Percentiles rank a stretch among this genome's conserved stretches.
These are phyloP conservation scores for Clivina fossor DNA, from an alignment of 2,888 invertebrate genomes.

Conservation along the genomic window DNA sequence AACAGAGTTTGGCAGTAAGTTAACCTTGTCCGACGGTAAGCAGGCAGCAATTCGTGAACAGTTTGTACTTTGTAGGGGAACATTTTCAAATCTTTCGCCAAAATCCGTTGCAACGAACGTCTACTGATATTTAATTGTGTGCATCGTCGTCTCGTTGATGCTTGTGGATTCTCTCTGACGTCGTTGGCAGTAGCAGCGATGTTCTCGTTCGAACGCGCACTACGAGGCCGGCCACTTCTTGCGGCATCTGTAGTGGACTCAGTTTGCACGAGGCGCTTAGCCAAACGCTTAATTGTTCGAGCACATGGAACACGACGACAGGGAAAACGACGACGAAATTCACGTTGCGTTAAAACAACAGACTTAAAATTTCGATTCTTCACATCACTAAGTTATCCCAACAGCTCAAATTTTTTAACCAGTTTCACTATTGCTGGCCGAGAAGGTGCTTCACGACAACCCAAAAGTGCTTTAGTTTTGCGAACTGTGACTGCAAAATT, in stretches of 20 bases:
- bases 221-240: constrained; percentile 19
- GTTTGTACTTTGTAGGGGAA: constrained; percentile 36
- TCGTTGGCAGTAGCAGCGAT: constrained; percentile 35
- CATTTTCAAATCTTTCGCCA: constrained; percentile 31
- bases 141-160: constrained; percentile 31
- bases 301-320: constrained; percentile 20
- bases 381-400: constrained; percentile 2
- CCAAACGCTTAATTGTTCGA: constrained; percentile 26
- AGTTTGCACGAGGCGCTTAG: constrained; percentile 26
- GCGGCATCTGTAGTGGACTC: constrained; percentile 26
- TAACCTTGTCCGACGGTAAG: constrained; percentile 30
- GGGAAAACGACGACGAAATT: constrained; percentile 16
- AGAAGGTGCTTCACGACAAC: constrained; percentile 34
- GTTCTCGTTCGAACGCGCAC: constrained; percentile 32
- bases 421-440: constrained; percentile 32
- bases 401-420: constrained; percentile 27
- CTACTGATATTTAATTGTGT: constrained; percentile 32
- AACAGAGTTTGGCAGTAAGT: constrained; percentile 33
- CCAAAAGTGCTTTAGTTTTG: too few species aligned
- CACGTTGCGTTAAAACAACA: constrained; percentile 33
- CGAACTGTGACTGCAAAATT: too few species aligned
- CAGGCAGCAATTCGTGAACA: constrained; percentile 35
- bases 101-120: constrained; percentile 31
- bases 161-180: constrained; percentile 26
- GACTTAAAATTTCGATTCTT: constrained; percentile 8